Conservation (phyloP, 1,140 invertebrate species). For the Drosophila melanica region DNA sequence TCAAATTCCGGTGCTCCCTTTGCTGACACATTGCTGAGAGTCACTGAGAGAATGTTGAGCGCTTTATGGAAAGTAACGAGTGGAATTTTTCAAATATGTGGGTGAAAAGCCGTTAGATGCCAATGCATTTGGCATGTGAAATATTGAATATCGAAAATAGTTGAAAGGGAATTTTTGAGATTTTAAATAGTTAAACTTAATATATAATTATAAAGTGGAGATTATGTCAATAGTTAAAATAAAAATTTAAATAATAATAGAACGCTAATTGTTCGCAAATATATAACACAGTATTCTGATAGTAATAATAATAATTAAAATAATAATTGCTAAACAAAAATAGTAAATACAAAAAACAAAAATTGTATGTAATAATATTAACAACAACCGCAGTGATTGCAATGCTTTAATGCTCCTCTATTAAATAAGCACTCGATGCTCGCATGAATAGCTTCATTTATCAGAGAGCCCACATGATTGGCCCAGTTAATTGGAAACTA, state of each 20-base stretch:
- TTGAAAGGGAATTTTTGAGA: too few species aligned
- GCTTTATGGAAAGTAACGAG: slow-evolving; percentile 56
- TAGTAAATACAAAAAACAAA: too few species aligned
- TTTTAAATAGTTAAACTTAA: too few species aligned
- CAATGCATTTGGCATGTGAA: slow-evolving; percentile 11
- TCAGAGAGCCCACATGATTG: slow-evolving; percentile 23
- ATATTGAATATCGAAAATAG: slow-evolving; percentile 1
- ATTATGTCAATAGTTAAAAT: too few species aligned
- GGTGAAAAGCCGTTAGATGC: slow-evolving; percentile 54
- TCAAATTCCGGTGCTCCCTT: slow-evolving; percentile 59
- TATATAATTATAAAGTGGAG: background rate
- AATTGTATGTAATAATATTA: too few species aligned
- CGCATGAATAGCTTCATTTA: background rate
- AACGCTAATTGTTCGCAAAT: too few species aligned
- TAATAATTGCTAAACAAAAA: too few species aligned
- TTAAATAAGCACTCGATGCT: background rate
- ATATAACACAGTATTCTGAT: too few species aligned
- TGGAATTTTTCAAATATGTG: slow-evolving; percentile 47
- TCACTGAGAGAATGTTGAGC: slow-evolving; percentile 5
- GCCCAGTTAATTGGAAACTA: slow-evolving; percentile 70
- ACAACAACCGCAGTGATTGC: background rate
- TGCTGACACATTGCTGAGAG: slow-evolving; percentile 14
- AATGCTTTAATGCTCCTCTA: background rate
- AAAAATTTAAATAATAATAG: too few species aligned
- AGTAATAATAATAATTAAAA: too few species aligned